Conservation (phyloP, 2,113 vertebrate species). For the Micronycteris hirsuta region DNA sequence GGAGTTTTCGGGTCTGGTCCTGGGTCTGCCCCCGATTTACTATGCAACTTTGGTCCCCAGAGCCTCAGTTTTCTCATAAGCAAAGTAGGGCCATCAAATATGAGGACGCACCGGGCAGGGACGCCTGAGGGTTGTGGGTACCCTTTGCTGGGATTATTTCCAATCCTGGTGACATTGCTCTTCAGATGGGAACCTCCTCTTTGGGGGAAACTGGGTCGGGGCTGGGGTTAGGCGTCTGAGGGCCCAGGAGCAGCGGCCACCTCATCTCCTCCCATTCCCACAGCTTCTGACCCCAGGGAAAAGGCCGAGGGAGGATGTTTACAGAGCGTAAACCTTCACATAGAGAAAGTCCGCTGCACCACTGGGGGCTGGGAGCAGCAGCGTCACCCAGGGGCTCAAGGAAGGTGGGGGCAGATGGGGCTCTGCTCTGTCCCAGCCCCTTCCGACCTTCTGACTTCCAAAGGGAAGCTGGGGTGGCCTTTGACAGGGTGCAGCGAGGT, state of each 20-base stretch:
- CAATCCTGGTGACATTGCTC: background rate
- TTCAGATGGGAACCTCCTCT: background rate
- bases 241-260: background rate
- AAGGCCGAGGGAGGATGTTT: slow-evolving; percentile 67
- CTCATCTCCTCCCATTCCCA: slow-evolving; percentile 65
- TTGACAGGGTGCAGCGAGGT: background rate
- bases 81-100: background rate
- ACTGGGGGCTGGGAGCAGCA: slow-evolving; percentile 49
- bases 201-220: background rate
- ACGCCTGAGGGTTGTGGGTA: background rate
- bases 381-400: background rate
- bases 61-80: slow-evolving; percentile 8
- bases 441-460: background rate
- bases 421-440: background rate
- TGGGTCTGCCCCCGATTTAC: background rate
- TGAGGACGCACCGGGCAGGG: background rate
- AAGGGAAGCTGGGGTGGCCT: background rate
- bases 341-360: slow-evolving; percentile 22
- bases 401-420: background rate
- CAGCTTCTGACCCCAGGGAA: slow-evolving; percentile 70
- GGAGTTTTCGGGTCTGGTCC: background rate
- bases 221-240: background rate
- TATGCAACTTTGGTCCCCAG: background rate
- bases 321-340: slow-evolving; percentile 67
- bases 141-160: background rate